phyloP scores from a whole-genome alignment of 1,140 invertebrate genomes.

The Stenopsyche tienmushanensis region DNA sequence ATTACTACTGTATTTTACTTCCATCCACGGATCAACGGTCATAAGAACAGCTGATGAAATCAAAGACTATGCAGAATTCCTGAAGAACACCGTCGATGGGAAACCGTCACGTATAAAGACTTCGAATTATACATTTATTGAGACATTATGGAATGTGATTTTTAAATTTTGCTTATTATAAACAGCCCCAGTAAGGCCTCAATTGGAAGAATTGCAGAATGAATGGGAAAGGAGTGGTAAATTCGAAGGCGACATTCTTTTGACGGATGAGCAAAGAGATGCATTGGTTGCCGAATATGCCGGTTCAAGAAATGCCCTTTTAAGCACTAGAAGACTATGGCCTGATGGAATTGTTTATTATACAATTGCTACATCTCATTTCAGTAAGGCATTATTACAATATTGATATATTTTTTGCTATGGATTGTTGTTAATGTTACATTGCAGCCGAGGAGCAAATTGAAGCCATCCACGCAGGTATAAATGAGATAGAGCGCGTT shows the following conservation, averaged over 20 bases:
- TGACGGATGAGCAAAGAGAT: slow-evolving; percentile 50
- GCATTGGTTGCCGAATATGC: slow-evolving; percentile 49
- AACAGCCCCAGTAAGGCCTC: slow-evolving; percentile 6
- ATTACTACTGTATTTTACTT: too few species aligned
- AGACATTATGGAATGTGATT: background rate
- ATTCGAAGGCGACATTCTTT: slow-evolving; percentile 55
- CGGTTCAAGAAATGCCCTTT: slow-evolving; percentile 60
- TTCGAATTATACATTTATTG: background rate
- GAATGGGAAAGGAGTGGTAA: slow-evolving; percentile 56
- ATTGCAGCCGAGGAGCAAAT: background rate
- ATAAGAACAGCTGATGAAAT: too few species aligned
- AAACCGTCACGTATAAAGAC: background rate
- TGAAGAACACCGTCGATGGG: background rate
- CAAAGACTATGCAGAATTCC: background rate
- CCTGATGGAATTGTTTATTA: slow-evolving; percentile 64
- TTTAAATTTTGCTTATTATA: background rate
- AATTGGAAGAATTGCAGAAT: slow-evolving; percentile 32
- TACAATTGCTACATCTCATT: slow-evolving; percentile 63
- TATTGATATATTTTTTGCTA: background rate
- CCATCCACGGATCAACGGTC: too few species aligned
- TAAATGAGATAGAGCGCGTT: background rate
- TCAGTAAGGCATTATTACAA: slow-evolving; percentile 55
- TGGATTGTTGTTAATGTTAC: background rate
- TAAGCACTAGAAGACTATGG: slow-evolving; percentile 62
- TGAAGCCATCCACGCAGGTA: background rate